Evolutionary conservation across 2,888 invertebrate genomes (phyloP), one percentile per base, ranked within the genome.

Genomic region (Smittia sp.): DNA sequence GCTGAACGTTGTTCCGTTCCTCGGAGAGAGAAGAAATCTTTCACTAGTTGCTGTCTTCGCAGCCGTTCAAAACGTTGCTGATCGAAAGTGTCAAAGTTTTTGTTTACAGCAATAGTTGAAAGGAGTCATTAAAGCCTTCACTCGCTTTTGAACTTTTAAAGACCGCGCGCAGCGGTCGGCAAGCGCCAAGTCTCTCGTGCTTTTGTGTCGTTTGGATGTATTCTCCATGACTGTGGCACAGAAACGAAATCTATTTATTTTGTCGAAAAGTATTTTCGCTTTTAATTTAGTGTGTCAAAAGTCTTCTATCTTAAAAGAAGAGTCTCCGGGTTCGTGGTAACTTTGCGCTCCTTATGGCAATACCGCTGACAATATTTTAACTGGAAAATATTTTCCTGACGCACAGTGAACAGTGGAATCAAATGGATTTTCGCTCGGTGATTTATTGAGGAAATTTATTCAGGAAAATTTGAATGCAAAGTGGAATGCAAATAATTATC

Each of bases 201-300:
- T 58, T 58, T 58, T 11, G 9, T 58, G 58, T 58, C 58, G 58
- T 54, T 15, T 25, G 25, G 11, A 2, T 69, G n/a, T 1, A 25
- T 27, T 54, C 69, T 69, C 69, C 67, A 67, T 22, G 67, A 22
- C 20, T 38, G 46, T 52, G 69, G 22, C 69, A 32, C 13, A 13
- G 67, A 24, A 67, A 67, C 18, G 18, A 41, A 41, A 41, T 41
- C 22, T 52, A 27, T 41, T 41, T 69, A 52, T 18, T 69, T 69
- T 27, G 52, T 54, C 25, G 27, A 54, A 69, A 25, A 41, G 25
- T 7, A 27, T 20, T 69, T 52, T 24, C 69, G 27, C 39, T 69
- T 69, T 69, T 54, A 69, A 69, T 54, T 69, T 54, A 69, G 69
- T 69, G 15, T 69, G 54, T 52, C 69, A 18, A 54, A 69, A 69